Evolutionary conservation across 2,797 vertebrate genomes (phyloP).

Genomic region (Protosalanx chinensis): DNA sequence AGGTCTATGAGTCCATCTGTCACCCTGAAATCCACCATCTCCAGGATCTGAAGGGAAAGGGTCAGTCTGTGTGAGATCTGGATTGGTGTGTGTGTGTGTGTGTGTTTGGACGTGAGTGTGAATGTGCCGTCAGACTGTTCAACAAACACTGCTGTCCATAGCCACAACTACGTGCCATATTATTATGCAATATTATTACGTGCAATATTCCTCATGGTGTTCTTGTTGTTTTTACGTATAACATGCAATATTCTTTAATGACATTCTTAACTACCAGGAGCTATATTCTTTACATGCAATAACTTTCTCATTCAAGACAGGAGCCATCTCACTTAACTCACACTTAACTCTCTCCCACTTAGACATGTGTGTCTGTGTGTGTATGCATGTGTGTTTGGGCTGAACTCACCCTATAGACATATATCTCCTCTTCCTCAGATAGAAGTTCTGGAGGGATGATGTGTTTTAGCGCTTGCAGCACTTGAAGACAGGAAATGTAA

Average conservation of each 20-base stretch:
- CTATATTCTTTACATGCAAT: too few species aligned
- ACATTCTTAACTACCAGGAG: too few species aligned
- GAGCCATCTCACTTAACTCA: too few species aligned
- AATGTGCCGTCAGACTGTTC: not conserved
- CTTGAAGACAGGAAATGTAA: slow-evolving; percentile 73
- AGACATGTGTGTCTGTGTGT: not conserved
- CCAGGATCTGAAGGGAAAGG: slow-evolving; percentile 79
- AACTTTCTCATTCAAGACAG: too few species aligned
- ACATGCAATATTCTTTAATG: too few species aligned
- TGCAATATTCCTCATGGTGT: too few species aligned
- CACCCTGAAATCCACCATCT: slow-evolving; percentile 91
- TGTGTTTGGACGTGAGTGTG: slow-evolving; percentile 6
- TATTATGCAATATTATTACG: too few species aligned
- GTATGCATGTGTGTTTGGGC: not conserved
- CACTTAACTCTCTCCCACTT: too few species aligned
- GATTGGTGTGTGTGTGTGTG: slow-evolving; percentile 3
- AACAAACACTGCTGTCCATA: too few species aligned
- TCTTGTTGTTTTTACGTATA: too few species aligned
- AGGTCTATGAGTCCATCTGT: slow-evolving; percentile 92
- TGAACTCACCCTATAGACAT: slow-evolving; percentile 67
- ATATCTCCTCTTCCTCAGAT: slow-evolving; percentile 78
- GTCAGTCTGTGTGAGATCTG: not conserved
- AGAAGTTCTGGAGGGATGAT: slow-evolving; percentile 67
- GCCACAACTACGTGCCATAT: too few species aligned
- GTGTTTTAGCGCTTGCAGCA: slow-evolving; percentile 72